These are phyloP conservation scores for Antheraea mylitta DNA, from an alignment of 1,140 invertebrate species.

Conservation along the genomic window DNA sequence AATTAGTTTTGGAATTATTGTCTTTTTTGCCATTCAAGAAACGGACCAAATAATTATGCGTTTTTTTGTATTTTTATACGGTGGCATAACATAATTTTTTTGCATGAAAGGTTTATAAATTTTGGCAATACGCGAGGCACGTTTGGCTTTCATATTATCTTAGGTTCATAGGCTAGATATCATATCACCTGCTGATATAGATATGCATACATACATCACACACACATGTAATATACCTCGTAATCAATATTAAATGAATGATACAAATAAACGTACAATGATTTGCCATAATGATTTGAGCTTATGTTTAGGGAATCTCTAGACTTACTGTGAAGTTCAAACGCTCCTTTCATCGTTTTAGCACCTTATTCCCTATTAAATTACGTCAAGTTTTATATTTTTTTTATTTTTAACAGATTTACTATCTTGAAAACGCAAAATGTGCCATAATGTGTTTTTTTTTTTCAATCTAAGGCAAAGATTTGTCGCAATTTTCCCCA, in stretches of 20 bases:
- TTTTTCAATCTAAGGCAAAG: no score
- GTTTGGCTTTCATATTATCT: conserved; percentile 26
- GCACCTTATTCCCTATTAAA: no score
- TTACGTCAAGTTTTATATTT: no score
- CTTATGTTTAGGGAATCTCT: not conserved
- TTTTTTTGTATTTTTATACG: not conserved
- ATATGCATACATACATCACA: conserved; percentile 36
- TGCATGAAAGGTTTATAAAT: conserved; percentile 37
- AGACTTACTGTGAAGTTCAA: not conserved
- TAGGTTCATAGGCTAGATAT: conserved; percentile 48
- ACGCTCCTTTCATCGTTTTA: no score
- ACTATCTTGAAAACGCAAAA: no score
- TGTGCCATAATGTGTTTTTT: no score
- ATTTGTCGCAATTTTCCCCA: no score
- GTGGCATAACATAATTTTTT: conserved; percentile 8
- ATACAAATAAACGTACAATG: conserved; percentile 21
- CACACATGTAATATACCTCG: conserved; percentile 15
- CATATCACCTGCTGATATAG: conserved; percentile 59
- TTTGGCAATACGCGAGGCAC: conserved; percentile 41
- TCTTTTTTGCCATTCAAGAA: conserved; percentile 3
- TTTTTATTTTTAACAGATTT: no score
- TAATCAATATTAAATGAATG: conserved; percentile 7
- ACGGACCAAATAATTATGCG: not conserved
- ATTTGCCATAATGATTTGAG: conserved; percentile 19
- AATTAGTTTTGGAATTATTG: not conserved